Conservation (phyloP, 2,113 vertebrate genomes). For the Chiloscyllium plagiosum region DNA sequence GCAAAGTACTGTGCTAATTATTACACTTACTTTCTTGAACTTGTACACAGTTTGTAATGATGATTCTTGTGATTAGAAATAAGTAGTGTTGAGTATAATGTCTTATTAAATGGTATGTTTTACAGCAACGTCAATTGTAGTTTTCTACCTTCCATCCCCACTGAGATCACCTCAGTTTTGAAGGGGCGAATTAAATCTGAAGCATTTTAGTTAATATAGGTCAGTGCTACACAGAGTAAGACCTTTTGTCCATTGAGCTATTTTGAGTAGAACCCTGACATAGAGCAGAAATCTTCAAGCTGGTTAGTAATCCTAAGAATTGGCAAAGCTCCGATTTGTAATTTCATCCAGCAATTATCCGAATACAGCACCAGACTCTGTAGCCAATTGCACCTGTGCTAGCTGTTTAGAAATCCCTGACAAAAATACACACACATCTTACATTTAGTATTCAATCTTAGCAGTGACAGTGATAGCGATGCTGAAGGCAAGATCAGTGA, state of each 20-base stretch:
- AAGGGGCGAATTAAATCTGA: background rate
- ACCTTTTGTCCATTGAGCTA: background rate
- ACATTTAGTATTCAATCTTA: slow-evolving; percentile 27
- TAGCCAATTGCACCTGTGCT: background rate
- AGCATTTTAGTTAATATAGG: background rate
- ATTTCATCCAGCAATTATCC: background rate
- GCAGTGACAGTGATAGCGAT: slow-evolving; percentile 69
- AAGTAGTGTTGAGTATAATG: background rate
- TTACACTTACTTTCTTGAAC: background rate
- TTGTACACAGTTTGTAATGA: background rate
- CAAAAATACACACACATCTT: background rate
- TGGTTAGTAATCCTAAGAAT: background rate
- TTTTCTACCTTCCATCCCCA: background rate
- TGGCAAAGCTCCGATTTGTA: background rate
- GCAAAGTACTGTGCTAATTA: background rate
- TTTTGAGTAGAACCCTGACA: background rate
- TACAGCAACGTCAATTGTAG: background rate
- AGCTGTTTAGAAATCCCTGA: background rate
- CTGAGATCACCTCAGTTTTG: background rate
- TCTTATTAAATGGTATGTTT: background rate
- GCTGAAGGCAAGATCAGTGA: slow-evolving; percentile 81
- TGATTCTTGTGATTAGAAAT: background rate
- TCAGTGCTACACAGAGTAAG: background rate
- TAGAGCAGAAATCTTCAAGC: background rate
- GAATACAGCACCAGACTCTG: background rate